These are phyloP conservation scores for Calliphora vomitoria DNA, from an alignment of 2,888 invertebrate genomes.

Conservation along the genomic window DNA sequence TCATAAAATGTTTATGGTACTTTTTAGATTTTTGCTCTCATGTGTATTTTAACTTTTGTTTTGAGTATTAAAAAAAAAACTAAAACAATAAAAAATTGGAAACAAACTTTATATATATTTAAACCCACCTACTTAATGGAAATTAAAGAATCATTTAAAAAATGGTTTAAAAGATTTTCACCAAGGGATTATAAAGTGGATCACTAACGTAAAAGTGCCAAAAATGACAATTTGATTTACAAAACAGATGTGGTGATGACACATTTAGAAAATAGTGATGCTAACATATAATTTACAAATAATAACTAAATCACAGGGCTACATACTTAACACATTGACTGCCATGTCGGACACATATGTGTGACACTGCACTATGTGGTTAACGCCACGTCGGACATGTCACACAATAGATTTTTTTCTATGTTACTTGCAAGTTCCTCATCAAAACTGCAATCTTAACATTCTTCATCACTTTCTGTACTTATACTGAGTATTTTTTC, in stretches of 20 bases:
- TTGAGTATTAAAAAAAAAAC: neutral
- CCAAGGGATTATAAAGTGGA: neutral
- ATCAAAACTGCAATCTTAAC: no score
- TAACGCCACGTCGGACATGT: no score
- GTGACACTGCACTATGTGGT: no score
- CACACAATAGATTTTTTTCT: no score
- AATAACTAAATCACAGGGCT: no score
- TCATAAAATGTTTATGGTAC: neutral
- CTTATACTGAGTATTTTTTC: no score
- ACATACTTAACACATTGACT: no score
- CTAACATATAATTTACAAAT: neutral
- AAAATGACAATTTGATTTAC: neutral
- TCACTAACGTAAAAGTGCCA: neutral
- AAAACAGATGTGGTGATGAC: neutral
- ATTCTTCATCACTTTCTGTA: no score
- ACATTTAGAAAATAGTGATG: neutral
- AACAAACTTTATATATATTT: neutral
- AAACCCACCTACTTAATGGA: constrained; percentile 35
- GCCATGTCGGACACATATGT: no score
- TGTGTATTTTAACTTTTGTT: neutral
- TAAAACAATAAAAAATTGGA: neutral
- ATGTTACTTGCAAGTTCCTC: no score
- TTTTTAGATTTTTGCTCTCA: neutral
- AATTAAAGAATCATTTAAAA: constrained; percentile 22
- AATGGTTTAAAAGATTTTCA: neutral